Evolutionary conservation across 2,888 invertebrate genomes (phyloP), one percentile per base, ranked within the genome.

Genomic region (Rhogogaster chlorosoma): DNA sequence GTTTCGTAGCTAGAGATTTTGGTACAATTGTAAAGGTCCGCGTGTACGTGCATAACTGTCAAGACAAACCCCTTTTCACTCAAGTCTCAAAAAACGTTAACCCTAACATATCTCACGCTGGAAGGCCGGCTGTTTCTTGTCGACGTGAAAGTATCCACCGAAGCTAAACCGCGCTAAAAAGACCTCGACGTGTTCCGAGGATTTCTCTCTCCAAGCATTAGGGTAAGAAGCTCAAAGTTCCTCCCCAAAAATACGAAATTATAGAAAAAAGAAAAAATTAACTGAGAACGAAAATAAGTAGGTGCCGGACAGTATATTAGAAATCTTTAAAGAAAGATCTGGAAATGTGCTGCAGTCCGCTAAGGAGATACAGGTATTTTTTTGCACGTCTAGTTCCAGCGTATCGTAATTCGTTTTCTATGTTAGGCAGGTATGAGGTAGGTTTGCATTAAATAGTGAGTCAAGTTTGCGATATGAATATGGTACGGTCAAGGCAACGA

Each of bases 41-140:
- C 22, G 77, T 53, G 53, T 53, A 77, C 53, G 45, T n/a, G 53
- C 49, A 77, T 77, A 53, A 77, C 77, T 77, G 77, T 77, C 77
- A 77, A 77, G 77, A 77, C 49, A 26, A 77, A 49, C 77, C 77
- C 77, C 77, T 77, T 77, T 77, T 77, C 77, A 77, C 77, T 77
- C 26, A 53, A 32, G 53, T 49, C 15, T 53, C 36, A 70, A 45
- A 45, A 77, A 53, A 53, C 77, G 12, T 49, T 53, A 29, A 77
- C 77, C 77, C 77, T 32, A 77, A 49, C 38, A 77, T 53, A 77
- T 77, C 77, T 77, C 49, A 38, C 29, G 77, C 15, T 38, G 36
- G 10, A 32, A 77, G 49, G 53, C 77, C 49, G 45, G 45, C 77
- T 77, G 77, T 77, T 77, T 77, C 53, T 77, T 77, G 77, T 77